A percentile compares a stretch with the other conserved stretches of the same genome.
phyloP scores from a whole-genome alignment of 1,140 invertebrate species.

The Bathynomus jamesi region DNA sequence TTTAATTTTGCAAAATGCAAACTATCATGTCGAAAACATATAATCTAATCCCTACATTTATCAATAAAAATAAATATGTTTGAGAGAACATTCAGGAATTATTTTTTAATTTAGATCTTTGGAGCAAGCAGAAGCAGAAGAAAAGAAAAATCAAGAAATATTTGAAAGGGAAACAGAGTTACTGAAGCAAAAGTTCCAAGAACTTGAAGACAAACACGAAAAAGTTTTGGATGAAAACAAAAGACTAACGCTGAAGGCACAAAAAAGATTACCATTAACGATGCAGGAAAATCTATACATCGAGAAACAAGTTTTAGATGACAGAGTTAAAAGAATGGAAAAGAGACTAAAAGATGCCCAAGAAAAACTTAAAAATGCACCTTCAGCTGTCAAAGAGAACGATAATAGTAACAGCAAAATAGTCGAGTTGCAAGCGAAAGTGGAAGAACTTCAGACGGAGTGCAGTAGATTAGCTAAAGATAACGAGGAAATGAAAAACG shows the following conservation, averaged over 20 bases:
- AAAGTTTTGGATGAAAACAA: constrained; percentile 63
- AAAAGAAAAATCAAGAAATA: constrained; percentile 41
- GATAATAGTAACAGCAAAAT: constrained; percentile 12
- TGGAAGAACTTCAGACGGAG: constrained; percentile 38
- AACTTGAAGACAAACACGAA: constrained; percentile 64
- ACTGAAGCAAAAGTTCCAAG: constrained; percentile 15
- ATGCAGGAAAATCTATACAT: constrained; percentile 33
- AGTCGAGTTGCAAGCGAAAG: constrained; percentile 35
- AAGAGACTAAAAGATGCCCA: constrained; percentile 47
- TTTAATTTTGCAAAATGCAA: no score
- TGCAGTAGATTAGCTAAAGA: constrained; percentile 42
- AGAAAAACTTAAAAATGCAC: constrained; percentile 9
- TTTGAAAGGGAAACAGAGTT: constrained; percentile 49
- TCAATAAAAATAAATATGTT: no score
- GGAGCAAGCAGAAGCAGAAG: constrained; percentile 50
- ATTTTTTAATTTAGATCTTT: constrained; percentile 34
- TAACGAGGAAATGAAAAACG: constrained; percentile 48
- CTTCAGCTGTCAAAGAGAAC: background rate
- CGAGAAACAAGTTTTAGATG: constrained; percentile 33
- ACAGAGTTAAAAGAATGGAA: constrained; percentile 19
- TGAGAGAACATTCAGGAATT: no score
- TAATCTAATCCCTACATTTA: no score
- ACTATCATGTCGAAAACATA: no score
- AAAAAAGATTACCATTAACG: constrained; percentile 28
- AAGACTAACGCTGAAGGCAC: constrained; percentile 45